Conservation (phyloP, 92 coral and sea anemone species). For the Desmophyllum pertusum region DNA sequence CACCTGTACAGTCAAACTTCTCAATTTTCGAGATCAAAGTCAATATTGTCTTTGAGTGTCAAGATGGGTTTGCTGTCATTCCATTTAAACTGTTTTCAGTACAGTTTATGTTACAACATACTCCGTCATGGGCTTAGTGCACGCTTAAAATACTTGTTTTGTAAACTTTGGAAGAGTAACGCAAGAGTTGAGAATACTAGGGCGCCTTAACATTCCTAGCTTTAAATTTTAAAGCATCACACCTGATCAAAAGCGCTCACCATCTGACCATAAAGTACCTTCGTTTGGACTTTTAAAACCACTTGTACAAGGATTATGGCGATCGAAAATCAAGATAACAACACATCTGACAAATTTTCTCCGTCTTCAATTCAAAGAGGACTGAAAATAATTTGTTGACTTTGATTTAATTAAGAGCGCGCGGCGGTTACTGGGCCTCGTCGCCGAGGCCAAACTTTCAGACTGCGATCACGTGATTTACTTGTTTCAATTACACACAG, state of each 20-base stretch:
- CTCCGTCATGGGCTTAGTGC: constrained; percentile 8
- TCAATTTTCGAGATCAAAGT: constrained; percentile 44
- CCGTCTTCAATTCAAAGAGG: background rate
- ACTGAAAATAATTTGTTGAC: background rate
- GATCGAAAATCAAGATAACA: background rate
- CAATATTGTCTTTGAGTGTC: constrained; percentile 40
- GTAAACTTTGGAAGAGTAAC: constrained; percentile 23
- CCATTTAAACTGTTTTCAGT: constrained; percentile 22
- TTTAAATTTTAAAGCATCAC: background rate
- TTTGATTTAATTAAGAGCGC: background rate
- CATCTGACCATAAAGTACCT: background rate
- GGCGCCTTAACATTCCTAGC: background rate
- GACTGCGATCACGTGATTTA: background rate
- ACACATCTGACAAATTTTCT: background rate
- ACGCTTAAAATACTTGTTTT: constrained; percentile 7
- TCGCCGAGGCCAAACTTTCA: background rate
- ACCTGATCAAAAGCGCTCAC: background rate
- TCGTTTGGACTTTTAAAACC: background rate
- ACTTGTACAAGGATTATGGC: background rate
- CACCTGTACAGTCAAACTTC: constrained; percentile 12
- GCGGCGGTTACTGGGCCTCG: background rate
- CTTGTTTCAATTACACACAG: background rate
- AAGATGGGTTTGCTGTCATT: constrained; percentile 33
- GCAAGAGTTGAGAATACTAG: background rate
- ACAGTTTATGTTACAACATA: constrained; percentile 25